Base-by-base conservation (phyloP, 2,113 vertebrate species). In the Ciconia maguari region DNA sequence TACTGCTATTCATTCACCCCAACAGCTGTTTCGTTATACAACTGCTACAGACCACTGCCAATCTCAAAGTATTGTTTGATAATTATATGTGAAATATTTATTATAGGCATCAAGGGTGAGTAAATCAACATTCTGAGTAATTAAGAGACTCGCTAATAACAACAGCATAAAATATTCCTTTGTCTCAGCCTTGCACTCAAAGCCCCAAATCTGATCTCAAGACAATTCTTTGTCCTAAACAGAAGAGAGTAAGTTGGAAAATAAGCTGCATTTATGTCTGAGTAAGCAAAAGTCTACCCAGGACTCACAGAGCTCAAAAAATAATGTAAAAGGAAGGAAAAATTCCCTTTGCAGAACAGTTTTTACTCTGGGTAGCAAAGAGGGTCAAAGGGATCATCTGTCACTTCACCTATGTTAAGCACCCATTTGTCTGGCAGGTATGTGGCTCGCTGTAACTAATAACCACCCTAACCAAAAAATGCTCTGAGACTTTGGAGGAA, bases 21-120 rank as follows among this genome's bases (percentile, higher is more conserved):
- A 94, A 77, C 57, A 91, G 65, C 36, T 78, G 89, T 36, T 83
- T 84, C 9, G 2, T 87, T 92, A 87, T 10, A 84, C 42, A 93
- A 86, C 51, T 77, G 51, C 54, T 77, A 90, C 41, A 94, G 88
- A 94, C 81, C 68, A 86, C 36, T 78, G 76, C n/a, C 86, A 89
- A 70, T 62, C 55, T 87, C 41, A 30, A 89, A 86, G 34, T 65
- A 93, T 77, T 90, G 58, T 58, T 93, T 79, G 41, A 91, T 89
- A 97, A 96, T 75, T 87, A 77, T 44, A 92, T 16, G n/a, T 89
- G 21, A 91, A 95, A 81, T 92, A 93, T 89, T 93, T 90, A 96
- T 86, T 83, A 72, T 8, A 65, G 21, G 49, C 72, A 96, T 82
- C 87, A 82, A 86, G 32, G 8, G 17, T n/a, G 46, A 74, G 41